Percentiles rank a stretch among this genome's conserved stretches.
Evolutionary conservation across 2,888 invertebrate genomes (phyloP).

Genomic region (Lepeophtheirus nordmannii): DNA sequence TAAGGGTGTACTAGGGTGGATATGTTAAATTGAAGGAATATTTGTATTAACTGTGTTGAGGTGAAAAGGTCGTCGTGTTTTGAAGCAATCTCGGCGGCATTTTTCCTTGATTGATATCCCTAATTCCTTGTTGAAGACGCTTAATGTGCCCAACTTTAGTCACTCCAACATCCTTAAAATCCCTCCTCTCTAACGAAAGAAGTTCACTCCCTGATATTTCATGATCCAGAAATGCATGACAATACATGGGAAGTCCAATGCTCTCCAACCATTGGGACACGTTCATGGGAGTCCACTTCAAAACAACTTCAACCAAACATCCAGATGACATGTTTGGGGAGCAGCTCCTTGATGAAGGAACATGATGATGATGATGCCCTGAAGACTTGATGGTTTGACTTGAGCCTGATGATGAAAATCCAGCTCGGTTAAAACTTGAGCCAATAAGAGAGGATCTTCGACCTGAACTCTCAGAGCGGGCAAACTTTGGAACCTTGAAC

Average conservation of each 20-base stretch:
- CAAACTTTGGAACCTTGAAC: slow-evolving; percentile 15
- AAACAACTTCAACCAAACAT: slow-evolving; percentile 30
- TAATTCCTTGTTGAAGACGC: slow-evolving; percentile 77
- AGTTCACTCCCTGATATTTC: slow-evolving; percentile 83
- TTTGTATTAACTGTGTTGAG: not conserved
- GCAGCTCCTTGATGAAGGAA: not conserved
- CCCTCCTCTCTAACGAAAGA: slow-evolving; percentile 60
- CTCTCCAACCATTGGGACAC: slow-evolving; percentile 79
- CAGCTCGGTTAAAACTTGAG: not conserved
- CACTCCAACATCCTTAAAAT: slow-evolving; percentile 76
- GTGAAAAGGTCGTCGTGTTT: not conserved
- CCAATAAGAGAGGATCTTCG: not conserved
- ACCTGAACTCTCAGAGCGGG: not conserved
- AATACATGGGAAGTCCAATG: slow-evolving; percentile 73
- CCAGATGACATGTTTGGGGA: slow-evolving; percentile 11
- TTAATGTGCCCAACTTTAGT: slow-evolving; percentile 91
- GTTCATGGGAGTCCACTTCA: slow-evolving; percentile 69
- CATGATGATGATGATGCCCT: not conserved
- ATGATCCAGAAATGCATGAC: slow-evolving; percentile 72
- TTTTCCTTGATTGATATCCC: slow-evolving; percentile 41
- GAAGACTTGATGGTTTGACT: not conserved
- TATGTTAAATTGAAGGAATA: too few relatives aligned
- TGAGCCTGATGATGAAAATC: not conserved
- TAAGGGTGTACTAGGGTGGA: too few relatives aligned
- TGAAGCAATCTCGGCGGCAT: slow-evolving; percentile 15